Conservation (phyloP, 2,113 vertebrate species). For the Notiomystis cincta region DNA sequence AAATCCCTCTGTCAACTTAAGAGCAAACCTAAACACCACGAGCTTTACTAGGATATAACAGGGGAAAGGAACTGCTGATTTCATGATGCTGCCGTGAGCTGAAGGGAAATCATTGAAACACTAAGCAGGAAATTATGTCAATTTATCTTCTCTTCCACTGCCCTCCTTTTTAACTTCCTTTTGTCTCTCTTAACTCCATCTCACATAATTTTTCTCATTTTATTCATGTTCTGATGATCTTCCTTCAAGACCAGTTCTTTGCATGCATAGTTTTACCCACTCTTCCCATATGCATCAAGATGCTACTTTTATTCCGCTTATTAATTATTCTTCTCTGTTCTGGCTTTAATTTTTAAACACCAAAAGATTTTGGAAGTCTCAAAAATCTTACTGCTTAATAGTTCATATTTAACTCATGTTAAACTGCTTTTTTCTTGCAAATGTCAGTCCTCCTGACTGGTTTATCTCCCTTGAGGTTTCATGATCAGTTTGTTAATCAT, state of each 20-base stretch:
- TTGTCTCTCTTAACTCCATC: background rate
- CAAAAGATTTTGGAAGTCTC: background rate
- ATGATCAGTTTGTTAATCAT: background rate
- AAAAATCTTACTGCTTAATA: background rate
- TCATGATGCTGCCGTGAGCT: background rate
- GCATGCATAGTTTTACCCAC: background rate
- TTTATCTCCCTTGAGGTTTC: background rate
- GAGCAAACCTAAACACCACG: background rate
- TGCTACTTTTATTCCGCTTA: background rate
- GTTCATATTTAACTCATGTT: background rate
- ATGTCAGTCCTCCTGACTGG: background rate
- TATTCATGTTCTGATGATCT: background rate
- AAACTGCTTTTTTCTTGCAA: background rate
- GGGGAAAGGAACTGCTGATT: background rate
- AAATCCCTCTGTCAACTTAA: conserved; percentile 49
- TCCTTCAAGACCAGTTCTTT: background rate
- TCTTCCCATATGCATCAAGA: background rate
- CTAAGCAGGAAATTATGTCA: background rate
- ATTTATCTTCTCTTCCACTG: background rate
- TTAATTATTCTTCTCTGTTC: background rate
- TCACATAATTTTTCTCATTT: background rate
- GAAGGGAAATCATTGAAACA: background rate
- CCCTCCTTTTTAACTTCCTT: background rate
- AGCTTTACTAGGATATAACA: background rate
- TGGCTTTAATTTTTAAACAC: background rate